Conservation (phyloP, 2,113 vertebrate genomes). For the Manacus vitellinus region DNA sequence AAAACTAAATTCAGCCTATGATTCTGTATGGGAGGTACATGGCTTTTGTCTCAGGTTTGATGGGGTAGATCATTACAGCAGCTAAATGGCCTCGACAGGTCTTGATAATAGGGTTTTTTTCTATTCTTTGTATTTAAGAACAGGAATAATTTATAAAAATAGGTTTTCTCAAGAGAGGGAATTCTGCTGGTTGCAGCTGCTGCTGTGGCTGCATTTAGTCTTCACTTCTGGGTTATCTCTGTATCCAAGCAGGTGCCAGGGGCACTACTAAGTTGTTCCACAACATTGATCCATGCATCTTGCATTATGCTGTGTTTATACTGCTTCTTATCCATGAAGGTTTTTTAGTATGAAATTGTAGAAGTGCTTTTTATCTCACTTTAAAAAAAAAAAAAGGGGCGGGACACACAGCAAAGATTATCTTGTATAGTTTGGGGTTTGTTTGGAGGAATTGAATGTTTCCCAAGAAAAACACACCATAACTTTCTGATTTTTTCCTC, state of each 20-base stretch:
- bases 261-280: neutral
- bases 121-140: neutral
- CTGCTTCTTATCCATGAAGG: neutral
- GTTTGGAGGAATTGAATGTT: neutral
- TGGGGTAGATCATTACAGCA: neutral
- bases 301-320: neutral
- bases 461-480: neutral
- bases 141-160: neutral
- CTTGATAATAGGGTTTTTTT: neutral
- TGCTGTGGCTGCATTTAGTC: neutral
- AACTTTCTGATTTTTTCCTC: neutral
- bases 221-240: neutral
- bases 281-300: neutral
- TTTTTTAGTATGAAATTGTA: neutral
- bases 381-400: fast-evolving
- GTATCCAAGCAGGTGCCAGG: neutral
- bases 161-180: neutral
- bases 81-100: neutral
- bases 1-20: neutral
- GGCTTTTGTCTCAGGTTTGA: neutral
- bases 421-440: neutral
- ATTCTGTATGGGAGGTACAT: neutral
- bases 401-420: no score
- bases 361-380: neutral
- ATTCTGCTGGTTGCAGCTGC: neutral